Percentiles rank a stretch among this genome's conserved stretches.
Evolutionary conservation across 1,140 invertebrate genomes (phyloP).

Genomic region (Hyles euphorbiae): DNA sequence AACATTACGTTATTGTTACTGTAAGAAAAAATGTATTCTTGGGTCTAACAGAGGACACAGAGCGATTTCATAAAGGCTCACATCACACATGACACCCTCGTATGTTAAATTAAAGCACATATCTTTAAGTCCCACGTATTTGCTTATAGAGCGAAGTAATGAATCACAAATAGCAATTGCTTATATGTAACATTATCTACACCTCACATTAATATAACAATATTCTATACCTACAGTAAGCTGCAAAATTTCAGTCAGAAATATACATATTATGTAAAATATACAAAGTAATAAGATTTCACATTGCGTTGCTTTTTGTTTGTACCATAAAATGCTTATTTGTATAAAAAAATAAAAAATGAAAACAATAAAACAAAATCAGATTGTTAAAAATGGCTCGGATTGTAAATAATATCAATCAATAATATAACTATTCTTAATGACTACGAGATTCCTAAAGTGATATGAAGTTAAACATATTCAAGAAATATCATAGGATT

Average conservation of each 20-base stretch:
- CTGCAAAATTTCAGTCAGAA: neutral
- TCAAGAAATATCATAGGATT: neutral
- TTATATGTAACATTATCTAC: neutral
- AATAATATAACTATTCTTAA: constrained; percentile 26
- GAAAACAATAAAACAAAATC: constrained; percentile 22
- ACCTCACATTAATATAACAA: no score
- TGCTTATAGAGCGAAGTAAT: no score
- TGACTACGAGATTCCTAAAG: constrained; percentile 38
- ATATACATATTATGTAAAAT: constrained; percentile 7
- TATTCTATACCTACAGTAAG: neutral
- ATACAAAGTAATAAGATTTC: no score
- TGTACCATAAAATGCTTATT: constrained; percentile 14
- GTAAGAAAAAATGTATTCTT: no score
- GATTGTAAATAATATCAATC: constrained; percentile 43
- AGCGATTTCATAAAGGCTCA: no score
- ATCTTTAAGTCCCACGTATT: no score
- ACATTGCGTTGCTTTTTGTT: neutral
- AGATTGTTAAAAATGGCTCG: constrained; percentile 55
- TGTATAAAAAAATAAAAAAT: constrained; percentile 15
- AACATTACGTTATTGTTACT: no score
- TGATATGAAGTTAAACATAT: constrained; percentile 25
- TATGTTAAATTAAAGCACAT: no score
- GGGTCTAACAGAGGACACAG: no score
- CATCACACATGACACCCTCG: no score
- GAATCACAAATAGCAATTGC: no score